A percentile compares a stretch with the other conserved stretches of the same genome.
These are phyloP conservation scores for Pipra filicauda DNA, from an alignment of 2,113 vertebrate species.

Conservation along the genomic window DNA sequence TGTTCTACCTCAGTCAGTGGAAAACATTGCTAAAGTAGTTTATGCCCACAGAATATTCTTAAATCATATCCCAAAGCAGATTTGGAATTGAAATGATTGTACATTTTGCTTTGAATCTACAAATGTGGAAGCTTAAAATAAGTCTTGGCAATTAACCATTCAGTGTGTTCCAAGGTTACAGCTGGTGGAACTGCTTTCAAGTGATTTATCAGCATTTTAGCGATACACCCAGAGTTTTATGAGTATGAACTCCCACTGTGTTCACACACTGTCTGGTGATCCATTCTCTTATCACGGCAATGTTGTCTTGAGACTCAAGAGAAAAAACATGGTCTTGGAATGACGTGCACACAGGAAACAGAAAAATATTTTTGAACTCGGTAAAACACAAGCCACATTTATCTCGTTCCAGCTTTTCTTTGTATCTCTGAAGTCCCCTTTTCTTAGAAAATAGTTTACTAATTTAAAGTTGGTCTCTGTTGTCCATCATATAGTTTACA, in stretches of 20 bases:
- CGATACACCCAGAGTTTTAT: neutral
- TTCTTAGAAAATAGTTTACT: neutral
- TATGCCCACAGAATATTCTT: neutral
- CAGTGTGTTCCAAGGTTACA: neutral
- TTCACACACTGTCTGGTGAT: neutral
- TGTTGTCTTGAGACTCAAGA: neutral
- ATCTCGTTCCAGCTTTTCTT: neutral
- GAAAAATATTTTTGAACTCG: neutral
- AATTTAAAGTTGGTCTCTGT: neutral
- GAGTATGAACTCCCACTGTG: neutral
- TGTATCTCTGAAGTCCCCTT: neutral
- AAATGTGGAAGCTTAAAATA: neutral
- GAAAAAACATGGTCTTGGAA: neutral
- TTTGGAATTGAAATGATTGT: neutral
- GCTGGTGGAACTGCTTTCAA: neutral
- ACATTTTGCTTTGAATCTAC: neutral
- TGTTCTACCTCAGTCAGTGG: neutral
- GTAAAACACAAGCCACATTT: neutral
- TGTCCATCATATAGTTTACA: neutral
- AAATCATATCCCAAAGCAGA: neutral
- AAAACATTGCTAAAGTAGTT: neutral
- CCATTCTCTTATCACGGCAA: neutral
- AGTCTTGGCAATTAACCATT: neutral
- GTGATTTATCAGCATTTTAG: conserved; percentile 2
- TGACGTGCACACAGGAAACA: neutral